A percentile compares a stretch with the other conserved stretches of the same genome.
Conservation (phyloP, 2,113 vertebrate genomes). For the Tragelaphus scriptus region DNA sequence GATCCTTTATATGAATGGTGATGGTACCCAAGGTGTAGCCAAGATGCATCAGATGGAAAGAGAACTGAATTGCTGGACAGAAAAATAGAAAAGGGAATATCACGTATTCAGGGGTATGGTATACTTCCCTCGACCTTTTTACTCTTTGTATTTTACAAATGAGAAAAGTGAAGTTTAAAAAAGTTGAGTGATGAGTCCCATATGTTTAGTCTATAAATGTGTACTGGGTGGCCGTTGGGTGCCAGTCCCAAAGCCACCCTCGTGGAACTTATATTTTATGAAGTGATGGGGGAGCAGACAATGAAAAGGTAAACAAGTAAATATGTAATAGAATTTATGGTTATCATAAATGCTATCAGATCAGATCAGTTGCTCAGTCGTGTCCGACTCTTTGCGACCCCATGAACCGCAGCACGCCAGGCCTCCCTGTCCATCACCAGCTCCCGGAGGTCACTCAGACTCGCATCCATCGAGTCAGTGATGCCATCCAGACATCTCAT, state of each 20-base stretch:
- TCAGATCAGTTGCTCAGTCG: too few species aligned
- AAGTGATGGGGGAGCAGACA: rapidly evolving
- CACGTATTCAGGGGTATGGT: not conserved
- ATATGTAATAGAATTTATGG: not conserved
- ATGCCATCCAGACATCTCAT: too few species aligned
- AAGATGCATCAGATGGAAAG: not conserved
- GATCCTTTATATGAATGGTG: not conserved
- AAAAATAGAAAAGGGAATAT: not conserved
- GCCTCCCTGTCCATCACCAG: too few species aligned
- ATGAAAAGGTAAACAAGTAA: not conserved
- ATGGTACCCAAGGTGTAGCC: not conserved
- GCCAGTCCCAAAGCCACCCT: not conserved
- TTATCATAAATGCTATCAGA: not conserved
- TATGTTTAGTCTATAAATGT: not conserved
- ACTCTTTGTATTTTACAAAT: not conserved
- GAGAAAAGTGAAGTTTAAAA: not conserved
- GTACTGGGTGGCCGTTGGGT: not conserved
- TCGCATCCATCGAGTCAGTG: too few species aligned
- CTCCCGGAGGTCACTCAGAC: too few species aligned
- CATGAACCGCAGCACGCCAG: too few species aligned
- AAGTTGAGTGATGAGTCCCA: not conserved
- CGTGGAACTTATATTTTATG: not conserved
- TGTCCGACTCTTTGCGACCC: too few species aligned
- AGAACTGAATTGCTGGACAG: not conserved
- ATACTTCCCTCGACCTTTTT: not conserved